Conservation (phyloP, 2,888 invertebrate genomes). For the Troilus luridus region DNA sequence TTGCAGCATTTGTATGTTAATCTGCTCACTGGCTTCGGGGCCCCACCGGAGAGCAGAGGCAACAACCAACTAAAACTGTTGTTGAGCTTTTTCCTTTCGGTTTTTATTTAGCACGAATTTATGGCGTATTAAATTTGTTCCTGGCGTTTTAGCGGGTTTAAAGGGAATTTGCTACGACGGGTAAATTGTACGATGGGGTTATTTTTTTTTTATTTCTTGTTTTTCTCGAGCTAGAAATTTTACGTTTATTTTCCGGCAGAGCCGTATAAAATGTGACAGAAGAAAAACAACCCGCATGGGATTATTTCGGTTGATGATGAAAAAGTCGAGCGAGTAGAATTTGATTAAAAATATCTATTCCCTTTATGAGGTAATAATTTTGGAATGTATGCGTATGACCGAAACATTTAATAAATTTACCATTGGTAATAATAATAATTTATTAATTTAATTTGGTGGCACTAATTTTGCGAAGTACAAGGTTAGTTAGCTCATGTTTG, state of each 20-base stretch:
- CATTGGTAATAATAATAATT: too few species aligned
- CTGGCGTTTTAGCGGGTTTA: not conserved
- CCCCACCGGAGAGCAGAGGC: not conserved
- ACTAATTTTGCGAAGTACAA: too few species aligned
- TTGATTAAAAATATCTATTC: not conserved
- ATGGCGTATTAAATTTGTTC: constrained; percentile 21
- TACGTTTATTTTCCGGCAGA: constrained; percentile 2
- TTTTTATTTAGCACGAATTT: constrained; percentile 1
- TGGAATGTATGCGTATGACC: too few species aligned
- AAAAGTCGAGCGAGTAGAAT: not conserved
- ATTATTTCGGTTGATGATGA: not conserved
- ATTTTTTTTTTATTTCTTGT: not conserved
- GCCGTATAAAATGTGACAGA: not conserved
- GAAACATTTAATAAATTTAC: too few species aligned
- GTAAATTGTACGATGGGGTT: not conserved
- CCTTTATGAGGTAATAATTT: too few species aligned
- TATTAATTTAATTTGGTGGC: too few species aligned
- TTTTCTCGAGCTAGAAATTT: not conserved
- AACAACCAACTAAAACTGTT: constrained; percentile 5
- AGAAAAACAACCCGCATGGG: not conserved
- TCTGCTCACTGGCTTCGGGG: not conserved
- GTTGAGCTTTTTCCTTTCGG: not conserved
- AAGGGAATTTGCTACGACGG: constrained; percentile 21
- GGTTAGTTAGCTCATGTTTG: too few species aligned
- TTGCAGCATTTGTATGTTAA: constrained; percentile 14